Evolutionary conservation across 1,140 invertebrate genomes (phyloP).

Genomic region (Drosophila lowei): DNA sequence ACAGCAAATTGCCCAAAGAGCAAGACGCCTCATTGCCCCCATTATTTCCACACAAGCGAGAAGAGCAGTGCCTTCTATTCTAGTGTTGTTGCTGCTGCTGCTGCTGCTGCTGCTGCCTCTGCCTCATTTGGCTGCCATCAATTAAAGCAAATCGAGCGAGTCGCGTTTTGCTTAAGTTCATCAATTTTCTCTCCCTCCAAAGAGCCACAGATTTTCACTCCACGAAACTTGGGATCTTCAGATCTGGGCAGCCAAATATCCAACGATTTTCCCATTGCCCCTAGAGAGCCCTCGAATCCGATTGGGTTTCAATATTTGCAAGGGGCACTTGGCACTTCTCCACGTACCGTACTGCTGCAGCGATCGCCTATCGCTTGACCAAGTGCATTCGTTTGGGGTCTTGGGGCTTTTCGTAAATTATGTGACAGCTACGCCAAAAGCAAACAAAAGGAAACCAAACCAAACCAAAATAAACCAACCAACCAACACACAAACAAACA

Average conservation of each 20-base stretch:
- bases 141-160: conserved; percentile 60
- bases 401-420: conserved; percentile 44
- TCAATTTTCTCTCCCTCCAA: conserved; percentile 24
- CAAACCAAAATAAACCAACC: conserved; percentile 37
- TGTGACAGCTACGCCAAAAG: conserved; percentile 67
- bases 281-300: conserved; percentile 32
- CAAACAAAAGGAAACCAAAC: conserved; percentile 36
- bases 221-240: too few relatives aligned
- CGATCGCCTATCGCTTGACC: too few relatives aligned
- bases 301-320: conserved; percentile 67
- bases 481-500: conserved; percentile 60
- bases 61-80: conserved; percentile 30
- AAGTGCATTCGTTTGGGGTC: background rate
- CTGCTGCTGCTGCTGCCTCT: conserved; percentile 20
- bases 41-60: conserved; percentile 27
- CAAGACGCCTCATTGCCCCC: conserved; percentile 53
- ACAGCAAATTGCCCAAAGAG: conserved; percentile 42
- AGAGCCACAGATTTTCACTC: too few relatives aligned
- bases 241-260: too few relatives aligned
- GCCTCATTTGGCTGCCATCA: conserved; percentile 54
- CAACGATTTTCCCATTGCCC: conserved; percentile 29
- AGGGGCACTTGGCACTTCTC: background rate
- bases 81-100: conserved; percentile 1
- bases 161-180: conserved; percentile 48
- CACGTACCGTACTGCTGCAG: too few relatives aligned